Evolutionary conservation across 2,888 invertebrate species (phyloP).

Genomic region (Drosophila villosipedis): DNA sequence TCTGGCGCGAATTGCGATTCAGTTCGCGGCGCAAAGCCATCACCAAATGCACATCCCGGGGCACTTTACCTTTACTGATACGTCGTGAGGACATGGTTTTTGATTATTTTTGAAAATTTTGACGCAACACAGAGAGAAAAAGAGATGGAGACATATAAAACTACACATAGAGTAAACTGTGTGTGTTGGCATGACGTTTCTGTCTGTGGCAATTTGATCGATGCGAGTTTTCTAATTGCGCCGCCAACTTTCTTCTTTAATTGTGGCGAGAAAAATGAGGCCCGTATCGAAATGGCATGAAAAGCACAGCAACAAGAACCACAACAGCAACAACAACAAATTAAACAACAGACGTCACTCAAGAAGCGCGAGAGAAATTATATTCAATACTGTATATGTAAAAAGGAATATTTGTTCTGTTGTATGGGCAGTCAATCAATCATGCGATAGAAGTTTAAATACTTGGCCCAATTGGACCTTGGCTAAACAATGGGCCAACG

Average conservation of each 20-base stretch:
- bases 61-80: slow-evolving; percentile 14
- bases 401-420: slow-evolving; percentile 51
- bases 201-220: slow-evolving; percentile 67
- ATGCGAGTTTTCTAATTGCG: slow-evolving; percentile 79
- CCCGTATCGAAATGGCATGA: slow-evolving; percentile 82
- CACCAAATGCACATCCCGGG: slow-evolving; percentile 31
- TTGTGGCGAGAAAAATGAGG: slow-evolving; percentile 80
- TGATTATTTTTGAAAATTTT: slow-evolving; percentile 27
- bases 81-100: slow-evolving; percentile 40
- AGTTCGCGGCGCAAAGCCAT: slow-evolving; percentile 46
- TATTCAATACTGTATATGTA: slow-evolving; percentile 32
- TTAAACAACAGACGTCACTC: slow-evolving; percentile 37
- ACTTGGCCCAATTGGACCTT: slow-evolving; percentile 68
- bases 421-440: slow-evolving; percentile 60
- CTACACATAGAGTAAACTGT: slow-evolving; percentile 11
- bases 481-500: slow-evolving; percentile 54
- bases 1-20: slow-evolving; percentile 46
- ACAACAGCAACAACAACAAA: slow-evolving; percentile 42
- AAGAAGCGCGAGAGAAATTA: slow-evolving; percentile 65
- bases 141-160: neutral
- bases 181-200: slow-evolving; percentile 39
- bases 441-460: slow-evolving; percentile 61
- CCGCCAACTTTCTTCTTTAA: slow-evolving; percentile 78
- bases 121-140: slow-evolving; percentile 9
- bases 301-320: slow-evolving; percentile 60